A percentile compares a stretch with the other conserved stretches of the same genome.
phyloP scores from a whole-genome alignment of 2,888 invertebrate genomes.

The Hoplodrina blanda region DNA sequence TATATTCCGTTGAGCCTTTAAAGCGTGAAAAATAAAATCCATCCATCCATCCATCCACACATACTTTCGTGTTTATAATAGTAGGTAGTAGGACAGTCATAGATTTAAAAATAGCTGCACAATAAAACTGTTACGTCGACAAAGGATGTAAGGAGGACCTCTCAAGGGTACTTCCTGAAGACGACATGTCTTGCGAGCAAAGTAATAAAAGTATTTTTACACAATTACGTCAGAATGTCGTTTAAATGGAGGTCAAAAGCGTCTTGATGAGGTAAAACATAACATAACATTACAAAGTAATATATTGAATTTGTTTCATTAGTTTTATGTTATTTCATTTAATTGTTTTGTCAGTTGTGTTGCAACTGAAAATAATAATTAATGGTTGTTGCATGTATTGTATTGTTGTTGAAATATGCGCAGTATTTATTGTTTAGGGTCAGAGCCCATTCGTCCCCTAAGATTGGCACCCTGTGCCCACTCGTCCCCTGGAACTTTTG shows the following conservation, averaged over 20 bases:
- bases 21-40: too few relatives aligned
- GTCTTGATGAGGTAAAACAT: background rate
- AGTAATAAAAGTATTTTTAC: constrained; percentile 17
- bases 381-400: constrained; percentile 16
- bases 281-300: constrained; percentile 11
- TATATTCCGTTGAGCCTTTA: too few relatives aligned
- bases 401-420: constrained; percentile 28
- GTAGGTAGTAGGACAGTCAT: constrained; percentile 1
- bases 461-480: too few relatives aligned
- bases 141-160: constrained; percentile 45
- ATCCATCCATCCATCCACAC: too few relatives aligned
- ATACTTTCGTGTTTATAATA: background rate
- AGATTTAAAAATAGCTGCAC: constrained; percentile 10
- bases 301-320: constrained; percentile 27
- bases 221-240: constrained; percentile 27
- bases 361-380: constrained; percentile 53
- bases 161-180: constrained; percentile 50
- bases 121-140: constrained; percentile 18
- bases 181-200: constrained; percentile 1
- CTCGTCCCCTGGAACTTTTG: too few relatives aligned
- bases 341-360: constrained; percentile 53
- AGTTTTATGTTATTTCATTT: constrained; percentile 39
- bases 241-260: background rate
- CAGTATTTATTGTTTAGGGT: background rate
- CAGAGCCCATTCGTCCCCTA: too few relatives aligned